These are phyloP conservation scores for Orthosia cruda DNA, from an alignment of 2,888 invertebrate species.

Conservation along the genomic window DNA sequence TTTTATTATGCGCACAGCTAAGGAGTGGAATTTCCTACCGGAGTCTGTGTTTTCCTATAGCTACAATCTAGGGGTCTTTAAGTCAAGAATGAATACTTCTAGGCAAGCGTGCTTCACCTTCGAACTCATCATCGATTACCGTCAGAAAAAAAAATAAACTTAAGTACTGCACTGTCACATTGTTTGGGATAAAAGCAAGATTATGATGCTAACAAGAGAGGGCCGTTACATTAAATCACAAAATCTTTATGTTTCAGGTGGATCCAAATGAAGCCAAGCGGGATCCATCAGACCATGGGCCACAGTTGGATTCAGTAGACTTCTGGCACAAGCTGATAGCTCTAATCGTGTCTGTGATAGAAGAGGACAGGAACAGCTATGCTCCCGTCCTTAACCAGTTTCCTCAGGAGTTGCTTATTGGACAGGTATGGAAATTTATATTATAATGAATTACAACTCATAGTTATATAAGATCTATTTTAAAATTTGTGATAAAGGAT, in stretches of 20 bases:
- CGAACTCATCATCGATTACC: no score
- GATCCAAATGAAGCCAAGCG: slow-evolving; percentile 98
- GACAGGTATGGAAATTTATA: slow-evolving; percentile 93
- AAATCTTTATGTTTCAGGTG: slow-evolving; percentile 88
- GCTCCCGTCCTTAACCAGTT: slow-evolving; percentile 99
- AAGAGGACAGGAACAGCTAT: slow-evolving; percentile 99
- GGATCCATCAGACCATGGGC: slow-evolving; percentile 97
- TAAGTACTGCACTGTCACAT: no score
- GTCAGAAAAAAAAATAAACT: no score
- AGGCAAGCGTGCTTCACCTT: no score
- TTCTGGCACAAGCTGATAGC: slow-evolving; percentile 99
- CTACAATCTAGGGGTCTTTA: no score
- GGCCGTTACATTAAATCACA: no score
- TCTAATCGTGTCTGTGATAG: slow-evolving; percentile 99
- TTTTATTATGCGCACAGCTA: no score
- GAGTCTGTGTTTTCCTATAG: no score
- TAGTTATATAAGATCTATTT: not conserved
- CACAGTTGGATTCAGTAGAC: slow-evolving; percentile 97
- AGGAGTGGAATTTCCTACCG: not conserved
- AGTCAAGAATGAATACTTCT: no score
- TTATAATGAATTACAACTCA: not conserved
- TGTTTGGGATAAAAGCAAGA: no score
- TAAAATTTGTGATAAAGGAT: not conserved
- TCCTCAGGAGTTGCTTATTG: slow-evolving; percentile 99
- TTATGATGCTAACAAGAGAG: no score